Conservation (phyloP, 92 coral and sea anemone genomes). For the Actinernus sp. region DNA sequence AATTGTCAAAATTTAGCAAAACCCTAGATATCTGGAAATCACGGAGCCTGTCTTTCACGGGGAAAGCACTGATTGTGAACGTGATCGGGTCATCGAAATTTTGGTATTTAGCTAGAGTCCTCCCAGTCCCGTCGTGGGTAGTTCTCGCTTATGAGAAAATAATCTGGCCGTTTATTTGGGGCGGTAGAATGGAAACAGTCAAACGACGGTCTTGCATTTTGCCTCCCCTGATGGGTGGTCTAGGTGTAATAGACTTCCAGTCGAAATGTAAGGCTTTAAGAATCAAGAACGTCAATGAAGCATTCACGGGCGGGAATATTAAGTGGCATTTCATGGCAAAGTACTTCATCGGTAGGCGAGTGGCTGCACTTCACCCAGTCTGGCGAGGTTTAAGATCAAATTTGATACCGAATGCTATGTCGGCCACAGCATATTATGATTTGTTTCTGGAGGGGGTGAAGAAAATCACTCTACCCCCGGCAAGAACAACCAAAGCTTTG, state of each 20-base stretch:
- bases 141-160: background rate
- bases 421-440: too few species aligned
- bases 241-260: background rate
- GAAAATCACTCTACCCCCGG: too few species aligned
- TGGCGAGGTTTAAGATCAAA: background rate
- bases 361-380: background rate
- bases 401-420: background rate
- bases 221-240: background rate
- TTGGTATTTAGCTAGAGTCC: slow-evolving; percentile 1
- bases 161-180: background rate
- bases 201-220: background rate
- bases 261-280: background rate
- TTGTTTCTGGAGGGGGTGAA: too few species aligned
- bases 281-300: background rate
- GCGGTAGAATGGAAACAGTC: background rate
- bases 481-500: too few species aligned
- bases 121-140: background rate
- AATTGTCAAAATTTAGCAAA: background rate
- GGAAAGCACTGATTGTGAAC: background rate
- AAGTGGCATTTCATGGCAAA: background rate
- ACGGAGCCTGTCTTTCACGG: background rate
- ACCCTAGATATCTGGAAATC: background rate
- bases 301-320: background rate
- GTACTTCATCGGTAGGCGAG: background rate
- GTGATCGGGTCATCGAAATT: background rate